Evolutionary conservation across 2,113 vertebrate genomes (phyloP).

Genomic region (Macrotis lagotis): DNA sequence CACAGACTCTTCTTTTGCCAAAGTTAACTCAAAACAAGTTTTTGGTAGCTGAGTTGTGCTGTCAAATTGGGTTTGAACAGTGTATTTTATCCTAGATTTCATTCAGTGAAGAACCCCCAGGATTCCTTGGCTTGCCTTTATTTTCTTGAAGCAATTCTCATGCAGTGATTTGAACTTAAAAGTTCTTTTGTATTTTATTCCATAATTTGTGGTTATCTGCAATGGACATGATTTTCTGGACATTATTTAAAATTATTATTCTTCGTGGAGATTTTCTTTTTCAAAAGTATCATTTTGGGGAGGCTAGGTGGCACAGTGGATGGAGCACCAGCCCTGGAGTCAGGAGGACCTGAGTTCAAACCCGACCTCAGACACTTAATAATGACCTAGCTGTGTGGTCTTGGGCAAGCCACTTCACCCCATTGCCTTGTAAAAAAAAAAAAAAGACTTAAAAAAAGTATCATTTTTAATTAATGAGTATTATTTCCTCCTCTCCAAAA

Average conservation of each 20-base stretch:
- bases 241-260: neutral
- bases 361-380: too few species aligned
- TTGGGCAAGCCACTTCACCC: too few species aligned
- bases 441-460: too few species aligned
- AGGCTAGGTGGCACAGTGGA: too few species aligned
- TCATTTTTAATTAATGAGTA: neutral
- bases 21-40: neutral
- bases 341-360: too few species aligned
- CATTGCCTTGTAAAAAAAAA: too few species aligned
- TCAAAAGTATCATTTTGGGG: too few species aligned
- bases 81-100: neutral
- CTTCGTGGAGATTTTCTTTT: neutral
- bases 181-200: neutral
- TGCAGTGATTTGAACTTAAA: too few species aligned
- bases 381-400: too few species aligned
- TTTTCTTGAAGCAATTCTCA: neutral
- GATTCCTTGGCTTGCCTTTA: neutral
- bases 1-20: neutral
- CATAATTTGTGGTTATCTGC: neutral
- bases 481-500: neutral
- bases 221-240: neutral
- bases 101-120: neutral
- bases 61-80: neutral
- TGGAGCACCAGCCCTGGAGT: too few species aligned
- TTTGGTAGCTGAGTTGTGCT: constrained; percentile 22